A percentile compares a stretch with the other conserved stretches of the same genome.
These are phyloP conservation scores for Hylia prasina DNA, from an alignment of 2,113 vertebrate genomes.

Conservation along the genomic window DNA sequence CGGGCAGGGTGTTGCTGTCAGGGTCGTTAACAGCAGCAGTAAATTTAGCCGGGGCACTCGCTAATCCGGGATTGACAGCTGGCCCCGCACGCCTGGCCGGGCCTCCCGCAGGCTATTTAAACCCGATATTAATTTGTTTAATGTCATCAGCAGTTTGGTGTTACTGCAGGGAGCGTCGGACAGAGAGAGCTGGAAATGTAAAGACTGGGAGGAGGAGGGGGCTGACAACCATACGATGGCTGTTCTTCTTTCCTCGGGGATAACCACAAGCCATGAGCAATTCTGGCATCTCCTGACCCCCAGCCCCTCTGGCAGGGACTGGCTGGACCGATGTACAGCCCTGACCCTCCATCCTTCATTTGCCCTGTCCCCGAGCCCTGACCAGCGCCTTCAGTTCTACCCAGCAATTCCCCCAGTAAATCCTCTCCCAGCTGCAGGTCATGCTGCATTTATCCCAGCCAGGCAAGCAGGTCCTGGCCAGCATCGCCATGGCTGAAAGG, in stretches of 20 bases:
- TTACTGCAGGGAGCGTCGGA: not conserved
- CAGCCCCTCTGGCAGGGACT: not conserved
- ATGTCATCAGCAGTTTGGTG: conserved; percentile 33
- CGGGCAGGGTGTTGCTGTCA: not conserved
- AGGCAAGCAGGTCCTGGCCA: not conserved
- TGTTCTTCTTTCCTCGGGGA: not conserved
- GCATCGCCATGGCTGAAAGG: rapidly evolving
- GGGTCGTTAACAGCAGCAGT: not conserved
- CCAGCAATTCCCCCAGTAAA: not conserved
- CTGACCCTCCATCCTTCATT: not conserved
- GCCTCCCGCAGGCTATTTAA: conserved; percentile 48
- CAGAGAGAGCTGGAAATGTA: not conserved
- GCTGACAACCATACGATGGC: not conserved
- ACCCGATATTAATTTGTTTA: conserved; percentile 47
- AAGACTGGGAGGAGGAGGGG: not conserved
- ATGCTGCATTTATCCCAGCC: not conserved
- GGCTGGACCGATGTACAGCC: rapidly evolving
- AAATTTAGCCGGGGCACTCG: not conserved
- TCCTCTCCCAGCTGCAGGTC: not conserved
- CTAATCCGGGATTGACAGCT: conserved; percentile 48
- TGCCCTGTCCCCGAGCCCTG: not conserved
- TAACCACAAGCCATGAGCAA: rapidly evolving
- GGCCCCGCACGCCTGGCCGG: not conserved
- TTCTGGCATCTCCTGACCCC: not conserved
- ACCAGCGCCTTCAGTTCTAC: not conserved